A percentile compares a stretch with the other conserved stretches of the same genome.
These are phyloP conservation scores for Pseudeuparius sepicola DNA, from an alignment of 2,888 invertebrate species.

Conservation along the genomic window DNA sequence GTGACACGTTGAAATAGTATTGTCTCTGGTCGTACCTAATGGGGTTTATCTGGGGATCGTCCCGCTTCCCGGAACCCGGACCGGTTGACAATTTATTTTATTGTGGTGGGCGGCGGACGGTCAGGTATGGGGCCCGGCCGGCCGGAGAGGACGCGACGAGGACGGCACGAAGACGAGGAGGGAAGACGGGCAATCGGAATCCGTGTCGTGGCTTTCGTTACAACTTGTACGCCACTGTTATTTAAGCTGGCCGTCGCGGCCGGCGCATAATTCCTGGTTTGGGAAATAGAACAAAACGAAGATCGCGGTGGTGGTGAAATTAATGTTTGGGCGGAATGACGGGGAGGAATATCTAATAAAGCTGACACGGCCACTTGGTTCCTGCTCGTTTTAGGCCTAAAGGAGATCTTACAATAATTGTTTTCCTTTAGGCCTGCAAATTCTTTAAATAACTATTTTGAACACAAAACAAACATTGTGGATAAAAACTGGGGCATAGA, in stretches of 20 bases:
- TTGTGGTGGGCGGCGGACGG: conserved; percentile 35
- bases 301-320: no score
- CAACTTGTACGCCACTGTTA: conserved; percentile 37
- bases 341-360: no score
- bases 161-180: background rate
- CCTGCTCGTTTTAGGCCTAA: no score
- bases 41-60: conserved; percentile 40
- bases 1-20: conserved; percentile 43
- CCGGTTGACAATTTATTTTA: conserved; percentile 43
- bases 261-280: conserved; percentile 34
- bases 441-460: no score
- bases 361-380: no score
- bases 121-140: conserved; percentile 20
- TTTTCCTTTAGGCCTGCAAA: no score
- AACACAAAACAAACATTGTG: no score
- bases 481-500: no score
- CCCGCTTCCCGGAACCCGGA: conserved; percentile 40
- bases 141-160: background rate
- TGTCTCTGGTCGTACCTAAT: conserved; percentile 42
- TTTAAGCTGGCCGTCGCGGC: conserved; percentile 33
- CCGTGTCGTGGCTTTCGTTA: conserved; percentile 35
- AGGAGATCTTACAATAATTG: no score
- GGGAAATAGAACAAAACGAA: no score
- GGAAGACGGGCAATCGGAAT: conserved; percentile 31
- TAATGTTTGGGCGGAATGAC: no score